Base-by-base conservation (phyloP, 2,888 invertebrate genomes). In the Ernsta delagoae region DNA sequence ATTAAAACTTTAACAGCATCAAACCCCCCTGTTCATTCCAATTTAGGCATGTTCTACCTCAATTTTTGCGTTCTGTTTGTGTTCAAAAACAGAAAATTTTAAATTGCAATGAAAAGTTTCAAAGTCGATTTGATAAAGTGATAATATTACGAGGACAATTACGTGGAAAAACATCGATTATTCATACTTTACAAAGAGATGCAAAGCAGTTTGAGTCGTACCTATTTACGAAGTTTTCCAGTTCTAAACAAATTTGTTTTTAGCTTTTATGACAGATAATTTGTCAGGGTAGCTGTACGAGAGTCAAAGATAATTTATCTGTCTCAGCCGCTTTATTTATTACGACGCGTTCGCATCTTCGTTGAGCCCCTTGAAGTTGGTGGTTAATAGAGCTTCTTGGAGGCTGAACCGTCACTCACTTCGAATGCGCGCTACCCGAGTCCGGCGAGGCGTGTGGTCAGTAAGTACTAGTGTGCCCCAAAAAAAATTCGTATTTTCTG, bases 241-340 rank as follows among this genome's bases (percentile, higher is more conserved):
- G 86, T 88, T 87, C 84, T 78, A 83, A 85, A 86, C 86, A 89
- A 91, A 89, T 90, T 90, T 90, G 88, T 89, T 89, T 91, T 89
- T 86, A 86, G 87, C 87, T 87, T 87, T 88, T 91, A 90, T 90
- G 92, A 90, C 90, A 89, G 88, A 88, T 87, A 90, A 92, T 92
- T 92, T 91, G 90, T 92, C 90, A 90, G 83, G 85, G 87, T 87
- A 83, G 85, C 89, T 86, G 84, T 87, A 86, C 83, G 84, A 85
- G 83, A 92, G 90, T 90, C 92, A 90, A 92, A 92, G 89, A 90
- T 92, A 92, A 92, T 92, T 92, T 92, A 92, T 92, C 90, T 91
- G 90, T 91, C 91, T 92, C 90, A 84, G 87, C 85, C 85, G 86
- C 87, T 89, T 92, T 92, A 92, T 92, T 92, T 92, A 92, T 92